Evolutionary conservation across 1,140 invertebrate species (phyloP).

Genomic region (Apis dorsata): DNA sequence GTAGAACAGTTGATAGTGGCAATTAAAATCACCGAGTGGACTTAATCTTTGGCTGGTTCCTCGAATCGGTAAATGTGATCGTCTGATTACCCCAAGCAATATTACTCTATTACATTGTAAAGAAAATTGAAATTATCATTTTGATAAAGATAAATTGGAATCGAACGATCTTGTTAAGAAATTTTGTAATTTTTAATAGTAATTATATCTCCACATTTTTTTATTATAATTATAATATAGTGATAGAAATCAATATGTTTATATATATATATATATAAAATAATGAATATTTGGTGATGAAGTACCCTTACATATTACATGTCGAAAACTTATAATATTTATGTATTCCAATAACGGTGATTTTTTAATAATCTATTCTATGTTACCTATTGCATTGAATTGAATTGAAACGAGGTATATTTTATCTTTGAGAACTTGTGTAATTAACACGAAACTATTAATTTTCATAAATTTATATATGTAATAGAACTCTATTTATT

Average conservation of each 20-base stretch:
- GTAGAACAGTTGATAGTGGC: slow-evolving; percentile 49
- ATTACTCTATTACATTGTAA: background rate
- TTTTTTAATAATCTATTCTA: background rate
- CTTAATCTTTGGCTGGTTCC: slow-evolving; percentile 36
- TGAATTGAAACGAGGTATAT: background rate
- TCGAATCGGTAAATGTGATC: slow-evolving; percentile 3
- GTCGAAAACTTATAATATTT: background rate
- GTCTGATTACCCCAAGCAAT: background rate
- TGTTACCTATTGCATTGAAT: background rate
- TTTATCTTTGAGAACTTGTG: background rate
- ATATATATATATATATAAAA: too few species aligned
- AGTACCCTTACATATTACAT: background rate
- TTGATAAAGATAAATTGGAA: background rate
- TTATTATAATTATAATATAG: background rate
- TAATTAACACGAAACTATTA: background rate
- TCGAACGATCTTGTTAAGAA: background rate
- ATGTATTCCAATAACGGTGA: background rate
- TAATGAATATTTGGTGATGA: too few species aligned
- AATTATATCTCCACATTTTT: background rate
- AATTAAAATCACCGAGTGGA: slow-evolving; percentile 65
- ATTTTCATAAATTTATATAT: background rate
- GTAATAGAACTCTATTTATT: too few species aligned
- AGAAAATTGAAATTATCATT: background rate
- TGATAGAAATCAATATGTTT: background rate
- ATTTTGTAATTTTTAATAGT: background rate